These are phyloP conservation scores for Acanthococcus lagerstroemiae DNA, from an alignment of 2,888 invertebrate species.

Conservation along the genomic window DNA sequence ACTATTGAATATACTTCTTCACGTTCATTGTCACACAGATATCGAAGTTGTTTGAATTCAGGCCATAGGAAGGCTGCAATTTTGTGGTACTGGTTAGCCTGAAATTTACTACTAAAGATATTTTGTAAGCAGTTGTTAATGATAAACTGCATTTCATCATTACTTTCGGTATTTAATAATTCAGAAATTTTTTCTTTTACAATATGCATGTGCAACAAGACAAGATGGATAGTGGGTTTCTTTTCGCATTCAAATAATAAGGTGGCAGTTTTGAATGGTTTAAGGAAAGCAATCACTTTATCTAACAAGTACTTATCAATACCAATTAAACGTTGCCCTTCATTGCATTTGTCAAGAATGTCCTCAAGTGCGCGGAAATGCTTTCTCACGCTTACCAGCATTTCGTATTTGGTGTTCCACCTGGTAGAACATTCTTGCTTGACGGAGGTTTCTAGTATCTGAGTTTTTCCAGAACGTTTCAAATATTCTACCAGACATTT, in stretches of 20 bases:
- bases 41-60: not conserved
- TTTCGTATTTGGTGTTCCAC: not conserved
- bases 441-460: not conserved
- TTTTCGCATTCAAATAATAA: not conserved
- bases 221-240: not conserved
- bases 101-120: not conserved
- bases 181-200: not conserved
- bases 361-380: not conserved
- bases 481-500: not conserved
- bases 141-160: not conserved
- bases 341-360: not conserved
- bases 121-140: not conserved
- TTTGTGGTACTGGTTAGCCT: not conserved
- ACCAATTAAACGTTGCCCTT: not conserved
- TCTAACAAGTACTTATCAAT: not conserved
- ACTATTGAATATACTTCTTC: not conserved
- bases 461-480: not conserved
- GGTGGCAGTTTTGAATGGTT: not conserved
- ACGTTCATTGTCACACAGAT: not conserved
- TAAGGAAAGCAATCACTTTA: not conserved
- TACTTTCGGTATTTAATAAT: not conserved
- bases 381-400: not conserved
- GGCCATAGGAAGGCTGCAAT: not conserved
- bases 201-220: not conserved
- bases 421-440: not conserved